Evolutionary conservation across 2,888 invertebrate genomes (phyloP).

Genomic region (Acleris sparsana): DNA sequence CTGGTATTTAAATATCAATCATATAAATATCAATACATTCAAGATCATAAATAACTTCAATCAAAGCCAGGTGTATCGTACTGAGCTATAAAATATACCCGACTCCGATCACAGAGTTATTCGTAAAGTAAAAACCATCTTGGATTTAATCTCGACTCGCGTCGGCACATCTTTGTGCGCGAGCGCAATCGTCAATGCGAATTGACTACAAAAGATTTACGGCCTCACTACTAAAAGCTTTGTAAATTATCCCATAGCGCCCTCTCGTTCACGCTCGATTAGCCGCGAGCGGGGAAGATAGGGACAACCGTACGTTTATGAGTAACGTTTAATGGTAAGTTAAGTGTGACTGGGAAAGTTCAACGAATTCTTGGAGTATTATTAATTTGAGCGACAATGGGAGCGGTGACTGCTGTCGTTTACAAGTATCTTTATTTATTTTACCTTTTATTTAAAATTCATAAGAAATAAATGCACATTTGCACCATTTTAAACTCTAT

Average conservation of each 20-base stretch:
- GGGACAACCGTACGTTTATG: conserved; percentile 37
- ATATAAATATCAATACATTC: too few relatives aligned
- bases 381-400: conserved; percentile 35
- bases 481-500: too few relatives aligned
- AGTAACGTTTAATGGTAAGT: conserved; percentile 33
- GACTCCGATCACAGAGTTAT: conserved; percentile 6
- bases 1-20: too few relatives aligned
- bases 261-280: conserved; percentile 49
- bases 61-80: conserved; percentile 3
- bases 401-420: conserved; percentile 10
- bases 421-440: too few relatives aligned
- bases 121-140: conserved; percentile 19
- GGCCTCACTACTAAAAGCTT: conserved; percentile 61
- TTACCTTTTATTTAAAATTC: too few relatives aligned
- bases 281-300: conserved; percentile 38
- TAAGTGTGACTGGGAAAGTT: conserved; percentile 38
- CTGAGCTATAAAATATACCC: background rate
- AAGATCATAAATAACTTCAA: conserved; percentile 1
- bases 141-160: conserved; percentile 34
- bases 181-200: conserved; percentile 60
- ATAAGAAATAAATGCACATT: too few relatives aligned
- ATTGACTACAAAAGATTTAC: conserved; percentile 70
- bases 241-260: conserved; percentile 58
- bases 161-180: conserved; percentile 60
- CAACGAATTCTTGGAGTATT: conserved; percentile 35